Evolutionary conservation across 2,797 vertebrate genomes (phyloP).

Genomic region (Melopsittacus undulatus): DNA sequence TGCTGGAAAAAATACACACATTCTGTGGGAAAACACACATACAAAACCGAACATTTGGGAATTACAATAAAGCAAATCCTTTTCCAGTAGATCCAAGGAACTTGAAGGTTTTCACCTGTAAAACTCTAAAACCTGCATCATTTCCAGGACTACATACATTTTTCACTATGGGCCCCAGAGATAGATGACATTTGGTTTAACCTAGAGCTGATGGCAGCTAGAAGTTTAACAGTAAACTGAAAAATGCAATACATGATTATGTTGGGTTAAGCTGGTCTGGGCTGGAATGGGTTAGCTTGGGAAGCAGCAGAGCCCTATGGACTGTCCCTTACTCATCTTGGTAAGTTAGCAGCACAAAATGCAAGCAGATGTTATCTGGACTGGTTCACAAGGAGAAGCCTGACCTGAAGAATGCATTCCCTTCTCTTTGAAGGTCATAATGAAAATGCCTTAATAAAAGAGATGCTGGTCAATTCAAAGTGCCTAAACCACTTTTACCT

Average conservation of each 20-base stretch:
- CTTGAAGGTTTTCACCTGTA: constrained; percentile 75
- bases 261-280: neutral
- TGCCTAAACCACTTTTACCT: neutral
- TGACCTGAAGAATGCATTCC: neutral
- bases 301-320: neutral
- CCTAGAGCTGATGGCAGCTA: constrained; percentile 49
- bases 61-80: constrained; percentile 76
- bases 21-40: constrained; percentile 68
- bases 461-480: neutral
- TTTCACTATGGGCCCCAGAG: constrained; percentile 63
- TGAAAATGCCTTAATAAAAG: neutral
- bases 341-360: neutral
- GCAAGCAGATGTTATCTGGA: neutral
- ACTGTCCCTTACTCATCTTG: neutral
- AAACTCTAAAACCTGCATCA: constrained; percentile 73
- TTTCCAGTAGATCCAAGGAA: constrained; percentile 71
- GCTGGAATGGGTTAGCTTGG: neutral
- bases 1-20: constrained; percentile 71
- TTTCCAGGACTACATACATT: constrained; percentile 71
- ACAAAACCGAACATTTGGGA: constrained; percentile 69
- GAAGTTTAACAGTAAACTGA: constrained; percentile 39
- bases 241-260: constrained; percentile 30
- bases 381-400: neutral
- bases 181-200: constrained; percentile 69
- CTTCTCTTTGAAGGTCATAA: neutral